Evolutionary conservation across 2,888 invertebrate species (phyloP), one percentile per base, ranked within the genome.

Genomic region (Chrysina gloriosa): DNA sequence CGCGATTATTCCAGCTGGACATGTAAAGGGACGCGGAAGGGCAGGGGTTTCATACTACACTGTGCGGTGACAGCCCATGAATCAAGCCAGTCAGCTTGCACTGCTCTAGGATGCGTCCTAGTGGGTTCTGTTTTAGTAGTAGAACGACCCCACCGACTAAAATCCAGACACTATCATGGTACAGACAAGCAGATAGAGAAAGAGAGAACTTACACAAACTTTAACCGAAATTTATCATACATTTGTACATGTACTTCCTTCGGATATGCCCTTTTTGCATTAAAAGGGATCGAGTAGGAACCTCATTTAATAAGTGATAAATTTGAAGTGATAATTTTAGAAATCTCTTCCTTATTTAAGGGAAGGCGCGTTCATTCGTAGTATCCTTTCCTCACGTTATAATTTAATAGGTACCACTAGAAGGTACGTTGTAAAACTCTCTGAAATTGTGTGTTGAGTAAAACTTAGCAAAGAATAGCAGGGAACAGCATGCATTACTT

Each of bases 1-100:
- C 63, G 67, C 61, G 52, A 52, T 67, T 63, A 67, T 48, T 69
- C 68, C 71, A 69, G 69, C 71, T 66, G 73, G 69, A 68, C 72
- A 70, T 68, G 50, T 67, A 71, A 73, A 70, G 70, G 71, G 67
- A 50, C 42, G 61, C 21, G 69, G 72, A 63, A 73, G 73, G 72
- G 72, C 73, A 75, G 75, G 75, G 73, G 77, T 76, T 76, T 77
- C 77, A 78, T 1, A 14, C 77, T 78, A 77, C 76, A 74, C 74
- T 68, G 74, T 68, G 63, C 76, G 75, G 74, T 72, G 78, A 78
- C 77, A 77, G 78, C 76, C 71, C 73, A 78, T 79, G 75, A 71
- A 79, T 79, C 78, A 79, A 77, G 71, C 71, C 72, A 75, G 74
- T 76, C 76, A 74, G 72, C 71, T 67, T 67, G 67, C 34, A 42